Conservation (phyloP, 1,140 invertebrate genomes). For the Mycetomoellerius zeteki region DNA sequence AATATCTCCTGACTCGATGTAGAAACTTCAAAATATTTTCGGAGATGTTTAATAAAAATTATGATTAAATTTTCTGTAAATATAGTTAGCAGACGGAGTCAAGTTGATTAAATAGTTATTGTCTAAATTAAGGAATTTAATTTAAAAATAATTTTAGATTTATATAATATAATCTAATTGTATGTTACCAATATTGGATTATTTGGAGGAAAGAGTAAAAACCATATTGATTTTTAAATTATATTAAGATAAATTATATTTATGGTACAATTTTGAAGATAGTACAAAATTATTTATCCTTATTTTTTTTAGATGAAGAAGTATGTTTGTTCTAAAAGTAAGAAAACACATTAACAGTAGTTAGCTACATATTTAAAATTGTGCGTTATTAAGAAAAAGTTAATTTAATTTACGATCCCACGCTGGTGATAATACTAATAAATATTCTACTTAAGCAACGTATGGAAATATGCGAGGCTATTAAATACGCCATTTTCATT, state of each 20-base stretch:
- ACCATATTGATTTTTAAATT: neutral
- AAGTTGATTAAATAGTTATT: neutral
- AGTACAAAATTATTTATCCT: neutral
- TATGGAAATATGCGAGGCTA: constrained; percentile 51
- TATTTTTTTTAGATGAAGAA: no score
- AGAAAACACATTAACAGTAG: neutral
- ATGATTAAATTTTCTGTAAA: neutral
- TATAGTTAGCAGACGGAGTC: neutral
- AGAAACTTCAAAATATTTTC: constrained; percentile 6
- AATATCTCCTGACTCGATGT: neutral
- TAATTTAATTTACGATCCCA: constrained; percentile 34
- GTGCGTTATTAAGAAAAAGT: constrained; percentile 32
- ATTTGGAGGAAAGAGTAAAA: neutral
- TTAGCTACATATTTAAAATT: neutral
- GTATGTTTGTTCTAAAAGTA: neutral
- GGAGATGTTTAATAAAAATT: neutral
- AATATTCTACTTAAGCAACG: constrained; percentile 48
- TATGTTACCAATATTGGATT: neutral
- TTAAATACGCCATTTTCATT: constrained; percentile 70
- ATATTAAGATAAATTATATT: neutral
- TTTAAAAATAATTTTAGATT: neutral
- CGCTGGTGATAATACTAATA: constrained; percentile 57
- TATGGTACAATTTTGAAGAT: neutral
- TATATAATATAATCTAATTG: neutral
- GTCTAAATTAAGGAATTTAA: neutral